These are phyloP conservation scores for Tinea pellionella DNA, from an alignment of 2,888 invertebrate species.

Conservation along the genomic window DNA sequence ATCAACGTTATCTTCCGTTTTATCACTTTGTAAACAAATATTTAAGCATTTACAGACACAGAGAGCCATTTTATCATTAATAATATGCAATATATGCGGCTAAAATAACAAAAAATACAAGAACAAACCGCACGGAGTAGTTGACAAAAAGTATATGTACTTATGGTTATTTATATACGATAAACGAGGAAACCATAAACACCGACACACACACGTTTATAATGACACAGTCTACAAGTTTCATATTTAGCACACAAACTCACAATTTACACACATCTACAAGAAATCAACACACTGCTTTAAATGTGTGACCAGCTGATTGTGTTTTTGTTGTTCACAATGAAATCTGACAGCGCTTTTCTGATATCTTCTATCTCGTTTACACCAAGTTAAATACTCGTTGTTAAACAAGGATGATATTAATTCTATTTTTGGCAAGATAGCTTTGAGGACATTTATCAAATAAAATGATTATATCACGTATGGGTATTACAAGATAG, in stretches of 20 bases:
- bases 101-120: slow-evolving; percentile 44
- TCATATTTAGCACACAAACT: neutral
- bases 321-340: neutral
- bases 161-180: slow-evolving; percentile 26
- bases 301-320: slow-evolving; percentile 4
- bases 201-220: slow-evolving; percentile 21
- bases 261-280: neutral
- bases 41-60: slow-evolving; percentile 83
- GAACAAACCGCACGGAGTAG: slow-evolving; percentile 28
- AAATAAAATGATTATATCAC: too few species aligned
- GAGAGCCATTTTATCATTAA: slow-evolving; percentile 58
- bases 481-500: too few species aligned
- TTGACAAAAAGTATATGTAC: slow-evolving; percentile 12
- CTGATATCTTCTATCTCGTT: neutral
- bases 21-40: slow-evolving; percentile 73
- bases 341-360: neutral
- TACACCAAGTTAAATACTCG: neutral
- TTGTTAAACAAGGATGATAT: neutral
- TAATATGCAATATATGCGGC: slow-evolving; percentile 25
- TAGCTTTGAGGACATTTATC: too few species aligned
- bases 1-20: slow-evolving; percentile 66
- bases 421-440: too few species aligned
- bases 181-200: slow-evolving; percentile 17
- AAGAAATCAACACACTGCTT: neutral
- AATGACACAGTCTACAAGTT: slow-evolving; percentile 14